Conservation (phyloP, 2,888 invertebrate species). For the Lucinisca nassula region DNA sequence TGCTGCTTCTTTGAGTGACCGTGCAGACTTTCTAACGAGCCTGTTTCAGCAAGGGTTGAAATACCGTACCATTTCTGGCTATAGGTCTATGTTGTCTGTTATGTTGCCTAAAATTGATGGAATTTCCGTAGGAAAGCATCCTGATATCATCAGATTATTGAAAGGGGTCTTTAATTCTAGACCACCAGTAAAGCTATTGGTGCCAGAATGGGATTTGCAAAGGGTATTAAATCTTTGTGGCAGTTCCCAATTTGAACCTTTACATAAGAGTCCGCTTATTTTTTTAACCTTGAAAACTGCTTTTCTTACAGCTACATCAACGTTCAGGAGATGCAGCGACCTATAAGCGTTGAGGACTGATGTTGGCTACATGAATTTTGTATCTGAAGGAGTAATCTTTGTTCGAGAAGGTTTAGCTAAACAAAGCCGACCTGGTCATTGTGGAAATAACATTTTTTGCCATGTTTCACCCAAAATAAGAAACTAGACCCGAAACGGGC, state of each 20-base stretch:
- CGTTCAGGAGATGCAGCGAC: neutral
- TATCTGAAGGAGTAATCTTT: neutral
- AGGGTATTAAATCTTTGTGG: constrained; percentile 13
- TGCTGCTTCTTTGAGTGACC: constrained; percentile 42
- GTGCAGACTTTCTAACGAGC: constrained; percentile 42
- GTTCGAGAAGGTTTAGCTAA: neutral
- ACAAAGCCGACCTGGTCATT: no score
- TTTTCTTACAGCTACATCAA: no score
- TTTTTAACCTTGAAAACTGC: no score
- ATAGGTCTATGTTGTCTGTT: constrained; percentile 41
- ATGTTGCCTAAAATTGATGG: constrained; percentile 16
- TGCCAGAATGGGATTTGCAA: constrained; percentile 42
- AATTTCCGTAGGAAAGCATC: constrained; percentile 21
- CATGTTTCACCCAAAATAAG: no score
- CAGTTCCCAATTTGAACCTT: constrained; percentile 19
- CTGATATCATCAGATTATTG: constrained; percentile 17
- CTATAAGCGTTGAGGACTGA: neutral
- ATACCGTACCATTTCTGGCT: constrained; percentile 14
- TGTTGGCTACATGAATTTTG: neutral
- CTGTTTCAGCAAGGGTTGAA: constrained; percentile 17
- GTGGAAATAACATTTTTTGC: no score
- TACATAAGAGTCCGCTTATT: neutral
- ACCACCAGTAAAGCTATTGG: constrained; percentile 24
- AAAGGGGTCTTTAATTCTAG: constrained; percentile 27
- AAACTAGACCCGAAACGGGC: no score